A percentile compares a stretch with the other conserved stretches of the same genome.
These are phyloP conservation scores for Actinostola sp. DNA, from an alignment of 92 coral and sea anemone species.

Conservation along the genomic window DNA sequence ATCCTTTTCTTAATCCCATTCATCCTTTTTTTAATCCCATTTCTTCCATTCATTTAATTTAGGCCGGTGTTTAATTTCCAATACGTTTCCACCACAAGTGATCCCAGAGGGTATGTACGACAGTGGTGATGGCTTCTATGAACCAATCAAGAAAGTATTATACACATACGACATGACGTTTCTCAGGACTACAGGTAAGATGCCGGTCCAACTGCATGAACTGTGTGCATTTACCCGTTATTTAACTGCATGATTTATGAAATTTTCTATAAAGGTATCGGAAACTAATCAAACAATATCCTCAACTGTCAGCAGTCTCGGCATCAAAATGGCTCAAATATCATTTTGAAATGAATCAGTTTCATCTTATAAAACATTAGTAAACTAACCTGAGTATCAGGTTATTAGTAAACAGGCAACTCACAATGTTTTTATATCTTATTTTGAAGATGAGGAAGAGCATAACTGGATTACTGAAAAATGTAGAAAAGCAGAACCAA, in stretches of 20 bases:
- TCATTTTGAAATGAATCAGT: no score
- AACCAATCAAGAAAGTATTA: constrained; percentile 52
- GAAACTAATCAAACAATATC: no score
- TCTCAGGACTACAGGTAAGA: constrained; percentile 78
- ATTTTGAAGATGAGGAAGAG: constrained; percentile 58
- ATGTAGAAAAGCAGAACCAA: constrained; percentile 62
- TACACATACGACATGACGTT: constrained; percentile 51
- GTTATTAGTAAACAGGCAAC: no score
- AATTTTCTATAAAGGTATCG: no score
- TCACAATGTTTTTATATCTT: neutral
- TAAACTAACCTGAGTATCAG: no score
- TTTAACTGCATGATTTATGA: no score
- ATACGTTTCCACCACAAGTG: constrained; percentile 54
- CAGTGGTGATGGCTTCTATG: constrained; percentile 82
- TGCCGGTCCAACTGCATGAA: no score
- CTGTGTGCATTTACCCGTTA: no score
- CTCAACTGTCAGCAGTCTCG: no score
- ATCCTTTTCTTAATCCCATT: neutral
- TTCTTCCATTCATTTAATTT: no score
- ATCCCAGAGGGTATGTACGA: constrained; percentile 81
- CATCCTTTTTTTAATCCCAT: neutral
- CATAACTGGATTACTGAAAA: constrained; percentile 67
- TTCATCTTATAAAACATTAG: no score
- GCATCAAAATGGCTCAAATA: no score
- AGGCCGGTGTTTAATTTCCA: constrained; percentile 72